phyloP scores from a whole-genome alignment of 2,113 vertebrate genomes.

The Vulpes vulpes region DNA sequence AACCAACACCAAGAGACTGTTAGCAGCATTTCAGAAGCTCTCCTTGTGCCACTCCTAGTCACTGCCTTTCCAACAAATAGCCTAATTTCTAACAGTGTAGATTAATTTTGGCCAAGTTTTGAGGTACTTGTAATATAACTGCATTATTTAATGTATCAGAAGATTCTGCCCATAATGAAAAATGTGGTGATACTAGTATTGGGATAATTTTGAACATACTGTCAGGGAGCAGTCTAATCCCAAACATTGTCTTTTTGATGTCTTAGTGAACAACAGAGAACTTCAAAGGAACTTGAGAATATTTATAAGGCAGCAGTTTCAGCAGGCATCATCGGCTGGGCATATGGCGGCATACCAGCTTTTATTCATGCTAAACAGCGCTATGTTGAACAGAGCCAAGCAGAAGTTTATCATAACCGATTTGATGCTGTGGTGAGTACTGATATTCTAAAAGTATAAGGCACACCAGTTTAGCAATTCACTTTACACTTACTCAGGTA shows the following conservation, averaged over 20 bases:
- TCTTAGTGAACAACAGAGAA: constrained; percentile 86
- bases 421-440: constrained; percentile 94
- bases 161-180: constrained; percentile 4
- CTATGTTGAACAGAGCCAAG: constrained; percentile 93
- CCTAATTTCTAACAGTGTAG: constrained; percentile 5
- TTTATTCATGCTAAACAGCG: constrained; percentile 89
- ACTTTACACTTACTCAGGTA: not conserved
- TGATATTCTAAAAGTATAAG: not conserved
- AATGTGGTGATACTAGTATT: not conserved
- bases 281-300: constrained; percentile 90
- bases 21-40: not conserved
- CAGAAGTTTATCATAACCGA: constrained; percentile 90
- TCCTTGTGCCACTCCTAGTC: not conserved
- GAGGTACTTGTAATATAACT: not conserved
- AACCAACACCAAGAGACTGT: not conserved
- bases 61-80: not conserved
- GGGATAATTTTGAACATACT: not conserved
- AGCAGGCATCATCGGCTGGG: constrained; percentile 88
- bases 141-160: not conserved
- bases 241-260: constrained; percentile 32
- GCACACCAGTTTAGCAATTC: not conserved
- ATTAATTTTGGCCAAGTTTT: constrained; percentile 26
- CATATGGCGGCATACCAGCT: constrained; percentile 95
- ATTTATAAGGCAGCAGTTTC: constrained; percentile 87
- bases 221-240: not conserved